phyloP scores from a whole-genome alignment of 2,113 vertebrate species.

The Ia io region DNA sequence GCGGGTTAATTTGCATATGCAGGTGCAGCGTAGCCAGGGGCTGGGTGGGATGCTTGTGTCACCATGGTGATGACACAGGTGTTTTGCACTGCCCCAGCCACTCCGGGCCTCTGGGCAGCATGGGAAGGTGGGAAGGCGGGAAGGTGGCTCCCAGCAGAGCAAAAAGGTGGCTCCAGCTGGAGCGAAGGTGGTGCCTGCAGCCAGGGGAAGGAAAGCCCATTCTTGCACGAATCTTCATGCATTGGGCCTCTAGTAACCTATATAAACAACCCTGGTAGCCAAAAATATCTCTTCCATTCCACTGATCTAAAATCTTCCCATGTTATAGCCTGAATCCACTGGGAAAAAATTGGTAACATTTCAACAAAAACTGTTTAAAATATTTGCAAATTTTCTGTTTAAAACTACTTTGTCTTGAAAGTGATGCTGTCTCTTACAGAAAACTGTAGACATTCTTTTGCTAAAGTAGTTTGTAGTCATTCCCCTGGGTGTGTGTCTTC shows the following conservation, averaged over 20 bases:
- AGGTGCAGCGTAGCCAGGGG: no score
- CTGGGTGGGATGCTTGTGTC: no score
- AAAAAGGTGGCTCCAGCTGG: no score
- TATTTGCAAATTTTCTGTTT: conserved; percentile 28
- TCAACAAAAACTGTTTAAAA: conserved; percentile 33
- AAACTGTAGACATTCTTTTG: conserved; percentile 51
- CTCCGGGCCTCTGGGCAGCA: no score
- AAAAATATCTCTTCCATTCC: not conserved
- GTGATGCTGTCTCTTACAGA: conserved; percentile 23
- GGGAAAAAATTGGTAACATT: not conserved
- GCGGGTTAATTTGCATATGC: no score
- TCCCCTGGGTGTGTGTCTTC: conserved; percentile 44
- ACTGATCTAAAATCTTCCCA: not conserved
- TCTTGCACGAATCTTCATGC: no score
- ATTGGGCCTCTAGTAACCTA: not conserved
- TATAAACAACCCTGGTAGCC: not conserved
- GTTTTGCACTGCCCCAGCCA: no score
- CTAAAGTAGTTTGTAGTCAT: conserved; percentile 42
- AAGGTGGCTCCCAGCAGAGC: no score
- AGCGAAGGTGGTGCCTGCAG: no score
- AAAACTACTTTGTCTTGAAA: conserved; percentile 31
- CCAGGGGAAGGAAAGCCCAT: no score
- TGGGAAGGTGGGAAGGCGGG: no score
- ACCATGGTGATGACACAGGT: no score
- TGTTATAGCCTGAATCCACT: not conserved